A percentile compares a stretch with the other conserved stretches of the same genome.
Conservation (phyloP, 2,888 invertebrate genomes). For the Cerceris ruficornis region DNA sequence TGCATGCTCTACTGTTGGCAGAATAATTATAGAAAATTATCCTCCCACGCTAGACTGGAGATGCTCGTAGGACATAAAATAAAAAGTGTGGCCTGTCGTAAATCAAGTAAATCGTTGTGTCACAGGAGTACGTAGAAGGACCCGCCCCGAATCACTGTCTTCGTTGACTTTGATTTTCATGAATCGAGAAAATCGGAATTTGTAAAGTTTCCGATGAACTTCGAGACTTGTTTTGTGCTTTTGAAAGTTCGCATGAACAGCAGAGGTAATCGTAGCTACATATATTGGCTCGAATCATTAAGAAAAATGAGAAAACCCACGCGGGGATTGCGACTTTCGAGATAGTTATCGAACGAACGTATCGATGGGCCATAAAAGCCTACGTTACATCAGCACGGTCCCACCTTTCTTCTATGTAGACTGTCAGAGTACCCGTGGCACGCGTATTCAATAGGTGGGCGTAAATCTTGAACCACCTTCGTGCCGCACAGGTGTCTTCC, state of each 20-base stretch:
- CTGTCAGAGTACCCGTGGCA: slow-evolving; percentile 18
- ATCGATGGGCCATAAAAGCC: slow-evolving; percentile 43
- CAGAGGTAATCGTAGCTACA: slow-evolving; percentile 14
- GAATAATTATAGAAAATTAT: slow-evolving; percentile 65
- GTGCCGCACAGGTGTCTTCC: slow-evolving; percentile 37
- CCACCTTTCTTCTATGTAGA: slow-evolving; percentile 36
- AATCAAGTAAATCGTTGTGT: slow-evolving; percentile 43
- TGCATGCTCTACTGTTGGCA: slow-evolving; percentile 59
- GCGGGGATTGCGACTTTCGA: slow-evolving; percentile 47
- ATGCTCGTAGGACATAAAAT: slow-evolving; percentile 43
- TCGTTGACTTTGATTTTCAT: slow-evolving; percentile 15
- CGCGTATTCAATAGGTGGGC: slow-evolving; percentile 10
- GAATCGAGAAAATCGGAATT: slow-evolving; percentile 3
- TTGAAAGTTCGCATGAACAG: neutral
- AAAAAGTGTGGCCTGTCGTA: slow-evolving; percentile 27
- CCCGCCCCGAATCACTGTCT: neutral
- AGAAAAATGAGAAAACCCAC: slow-evolving; percentile 38
- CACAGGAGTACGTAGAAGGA: slow-evolving; percentile 22
- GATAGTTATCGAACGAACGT: slow-evolving; percentile 67
- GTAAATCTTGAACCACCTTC: slow-evolving; percentile 24
- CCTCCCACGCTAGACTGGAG: slow-evolving; percentile 53
- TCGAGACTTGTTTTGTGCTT: neutral
- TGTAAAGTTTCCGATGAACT: neutral
- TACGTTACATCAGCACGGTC: slow-evolving; percentile 35
- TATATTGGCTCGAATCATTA: slow-evolving; percentile 13